phyloP scores from a whole-genome alignment of 2,113 vertebrate genomes.

The Ophiodon elongatus region DNA sequence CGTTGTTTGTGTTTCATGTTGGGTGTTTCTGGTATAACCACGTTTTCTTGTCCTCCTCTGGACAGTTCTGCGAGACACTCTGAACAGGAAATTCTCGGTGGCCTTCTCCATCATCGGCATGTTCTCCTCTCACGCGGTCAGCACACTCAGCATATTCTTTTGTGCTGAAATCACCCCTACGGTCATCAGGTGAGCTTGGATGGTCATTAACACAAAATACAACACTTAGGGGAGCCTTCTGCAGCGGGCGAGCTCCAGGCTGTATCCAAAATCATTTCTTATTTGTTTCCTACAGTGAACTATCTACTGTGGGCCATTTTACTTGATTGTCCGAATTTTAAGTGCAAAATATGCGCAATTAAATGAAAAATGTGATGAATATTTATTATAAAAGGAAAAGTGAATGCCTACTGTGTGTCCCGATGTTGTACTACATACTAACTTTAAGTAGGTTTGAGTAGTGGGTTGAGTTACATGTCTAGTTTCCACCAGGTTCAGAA shows the following conservation, averaged over 20 bases:
- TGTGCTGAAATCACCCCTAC: slow-evolving; percentile 98
- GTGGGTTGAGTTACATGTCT: too few species aligned
- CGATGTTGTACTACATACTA: not conserved
- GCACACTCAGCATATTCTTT: slow-evolving; percentile 97
- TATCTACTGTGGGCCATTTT: not conserved
- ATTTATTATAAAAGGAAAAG: not conserved
- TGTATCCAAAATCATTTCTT: not conserved
- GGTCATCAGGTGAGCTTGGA: slow-evolving; percentile 91
- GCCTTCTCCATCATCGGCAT: slow-evolving; percentile 97
- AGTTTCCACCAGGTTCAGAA: too few species aligned
- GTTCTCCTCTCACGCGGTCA: slow-evolving; percentile 97
- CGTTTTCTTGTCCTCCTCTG: not conserved
- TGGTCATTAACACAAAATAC: not conserved
- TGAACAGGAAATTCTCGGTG: slow-evolving; percentile 96
- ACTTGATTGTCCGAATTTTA: not conserved
- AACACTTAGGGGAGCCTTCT: not conserved
- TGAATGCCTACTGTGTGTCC: not conserved
- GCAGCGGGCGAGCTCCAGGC: not conserved
- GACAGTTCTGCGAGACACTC: slow-evolving; percentile 92
- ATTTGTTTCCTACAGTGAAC: not conserved
- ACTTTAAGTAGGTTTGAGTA: not conserved
- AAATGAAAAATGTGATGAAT: not conserved
- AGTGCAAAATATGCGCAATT: not conserved
- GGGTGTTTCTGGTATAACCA: slow-evolving; percentile 5
- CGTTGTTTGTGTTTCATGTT: not conserved